Conservation (phyloP, 1,140 invertebrate species). For the Adoxophyes honmai region DNA sequence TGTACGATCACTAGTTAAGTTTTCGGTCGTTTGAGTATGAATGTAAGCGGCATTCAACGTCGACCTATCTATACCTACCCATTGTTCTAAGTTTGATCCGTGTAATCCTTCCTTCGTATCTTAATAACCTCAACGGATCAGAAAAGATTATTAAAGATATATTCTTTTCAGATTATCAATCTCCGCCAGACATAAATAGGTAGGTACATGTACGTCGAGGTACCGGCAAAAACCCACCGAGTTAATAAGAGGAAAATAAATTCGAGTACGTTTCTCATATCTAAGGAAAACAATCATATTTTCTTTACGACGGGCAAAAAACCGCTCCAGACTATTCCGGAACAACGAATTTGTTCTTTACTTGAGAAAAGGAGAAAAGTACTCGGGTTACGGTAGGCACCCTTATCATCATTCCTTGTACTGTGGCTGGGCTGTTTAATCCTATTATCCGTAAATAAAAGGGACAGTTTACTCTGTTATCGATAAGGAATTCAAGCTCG, state of each 20-base stretch:
- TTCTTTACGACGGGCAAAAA: not conserved
- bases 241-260: no score
- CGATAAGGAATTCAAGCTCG: no score
- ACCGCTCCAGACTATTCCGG: not conserved
- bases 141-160: no score
- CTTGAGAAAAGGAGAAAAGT: not conserved
- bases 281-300: not conserved
- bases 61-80: no score
- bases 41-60: no score
- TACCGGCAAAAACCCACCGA: no score
- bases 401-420: not conserved
- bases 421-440: not conserved
- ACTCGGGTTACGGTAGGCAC: not conserved
- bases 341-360: not conserved
- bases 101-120: no score
- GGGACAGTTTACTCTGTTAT: not conserved
- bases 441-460: not conserved
- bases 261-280: not conserved
- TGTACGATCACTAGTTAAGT: conserved; percentile 4
- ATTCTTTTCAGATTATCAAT: no score
- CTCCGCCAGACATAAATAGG: no score
- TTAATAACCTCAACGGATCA: no score
- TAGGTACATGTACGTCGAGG: no score
- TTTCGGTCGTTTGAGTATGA: not conserved
- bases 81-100: no score